Conservation (phyloP, 1,140 invertebrate species). For the Venustaconcha ellipsiformis region DNA sequence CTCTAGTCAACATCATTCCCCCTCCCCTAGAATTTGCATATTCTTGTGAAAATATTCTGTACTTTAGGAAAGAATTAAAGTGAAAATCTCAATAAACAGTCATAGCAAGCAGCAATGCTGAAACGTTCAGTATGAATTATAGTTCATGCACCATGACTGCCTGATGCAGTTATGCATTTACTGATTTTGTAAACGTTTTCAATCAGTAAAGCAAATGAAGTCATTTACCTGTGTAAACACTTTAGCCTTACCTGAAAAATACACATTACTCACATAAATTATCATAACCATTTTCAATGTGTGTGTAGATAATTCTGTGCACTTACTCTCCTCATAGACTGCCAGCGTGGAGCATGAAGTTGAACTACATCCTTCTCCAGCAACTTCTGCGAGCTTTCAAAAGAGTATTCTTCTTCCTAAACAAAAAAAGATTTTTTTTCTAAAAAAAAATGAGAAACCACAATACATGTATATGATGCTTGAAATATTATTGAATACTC, state of each 20-base stretch:
- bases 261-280: not conserved
- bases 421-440: constrained; percentile 5
- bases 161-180: not conserved
- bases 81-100: too few relatives aligned
- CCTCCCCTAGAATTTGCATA: too few relatives aligned
- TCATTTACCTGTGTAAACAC: too few relatives aligned
- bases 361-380: constrained; percentile 67
- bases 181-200: not conserved
- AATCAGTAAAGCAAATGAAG: not conserved
- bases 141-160: too few relatives aligned
- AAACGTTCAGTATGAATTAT: too few relatives aligned
- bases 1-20: too few relatives aligned
- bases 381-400: constrained; percentile 64
- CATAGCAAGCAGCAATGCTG: too few relatives aligned
- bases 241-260: not conserved
- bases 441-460: not conserved
- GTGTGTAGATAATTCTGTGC: not conserved
- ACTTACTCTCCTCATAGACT: constrained; percentile 60
- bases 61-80: too few relatives aligned
- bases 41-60: too few relatives aligned
- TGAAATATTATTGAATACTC: not conserved
- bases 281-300: not conserved
- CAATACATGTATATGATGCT: not conserved
- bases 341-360: constrained; percentile 66
- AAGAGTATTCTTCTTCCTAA: constrained; percentile 65